phyloP scores from a whole-genome alignment of 2,797 vertebrate genomes.

The Ctenopoma multispine region DNA sequence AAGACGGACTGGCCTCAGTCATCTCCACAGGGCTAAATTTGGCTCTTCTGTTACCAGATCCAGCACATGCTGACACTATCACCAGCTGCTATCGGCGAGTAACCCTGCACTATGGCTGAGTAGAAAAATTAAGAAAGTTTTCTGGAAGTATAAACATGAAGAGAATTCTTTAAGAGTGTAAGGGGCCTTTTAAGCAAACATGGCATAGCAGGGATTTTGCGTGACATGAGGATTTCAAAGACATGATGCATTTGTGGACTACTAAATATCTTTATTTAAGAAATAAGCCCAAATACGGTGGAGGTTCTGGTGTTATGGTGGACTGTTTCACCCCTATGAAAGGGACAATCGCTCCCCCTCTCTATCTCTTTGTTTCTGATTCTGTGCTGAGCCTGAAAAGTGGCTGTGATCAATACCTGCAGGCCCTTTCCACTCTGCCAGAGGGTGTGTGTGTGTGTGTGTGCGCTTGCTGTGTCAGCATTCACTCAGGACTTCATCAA shows the following conservation, averaged over 20 bases:
- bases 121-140: constrained; percentile 21
- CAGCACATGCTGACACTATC: constrained; percentile 64
- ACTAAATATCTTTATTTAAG: constrained; percentile 25
- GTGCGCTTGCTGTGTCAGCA: constrained; percentile 80
- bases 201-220: constrained; percentile 14
- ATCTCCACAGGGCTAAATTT: constrained; percentile 79
- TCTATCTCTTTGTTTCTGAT: constrained; percentile 47
- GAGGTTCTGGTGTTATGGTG: constrained; percentile 44
- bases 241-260: constrained; percentile 23
- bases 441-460: constrained; percentile 66
- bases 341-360: constrained; percentile 32
- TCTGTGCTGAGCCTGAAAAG: constrained; percentile 80
- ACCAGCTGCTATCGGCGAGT: constrained; percentile 61
- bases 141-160: constrained; percentile 1
- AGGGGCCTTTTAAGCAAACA: constrained; percentile 29
- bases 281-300: constrained; percentile 25
- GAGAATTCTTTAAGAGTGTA: neutral
- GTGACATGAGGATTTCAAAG: constrained; percentile 23
- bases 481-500: constrained; percentile 83
- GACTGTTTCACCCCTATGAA: constrained; percentile 42
- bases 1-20: constrained; percentile 79
- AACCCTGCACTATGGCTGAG: constrained; percentile 33
- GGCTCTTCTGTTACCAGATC: constrained; percentile 78
- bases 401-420: constrained; percentile 84
- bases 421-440: constrained; percentile 74